A percentile compares a stretch with the other conserved stretches of the same genome.
phyloP scores from a whole-genome alignment of 2,888 invertebrate genomes.

The Pheosia gnoma region DNA sequence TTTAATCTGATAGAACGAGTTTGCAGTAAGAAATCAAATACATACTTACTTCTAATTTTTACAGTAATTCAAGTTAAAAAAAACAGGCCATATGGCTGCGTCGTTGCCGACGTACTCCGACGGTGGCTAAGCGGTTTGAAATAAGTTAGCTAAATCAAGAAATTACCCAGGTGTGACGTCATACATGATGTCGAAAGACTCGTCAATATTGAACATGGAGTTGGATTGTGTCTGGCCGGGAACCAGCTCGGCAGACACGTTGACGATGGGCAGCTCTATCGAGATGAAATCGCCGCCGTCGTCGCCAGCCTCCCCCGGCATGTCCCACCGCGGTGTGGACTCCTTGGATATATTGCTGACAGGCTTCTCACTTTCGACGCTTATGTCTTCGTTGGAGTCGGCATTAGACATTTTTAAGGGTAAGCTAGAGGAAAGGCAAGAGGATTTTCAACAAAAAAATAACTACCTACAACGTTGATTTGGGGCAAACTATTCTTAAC shows the following conservation, averaged over 20 bases:
- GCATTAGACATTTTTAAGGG: too few relatives aligned
- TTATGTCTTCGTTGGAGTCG: conserved; percentile 13
- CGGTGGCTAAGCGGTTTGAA: too few relatives aligned
- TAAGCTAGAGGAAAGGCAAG: too few relatives aligned
- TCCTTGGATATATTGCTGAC: conserved; percentile 6
- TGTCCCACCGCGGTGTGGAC: neutral
- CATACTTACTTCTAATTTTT: too few relatives aligned
- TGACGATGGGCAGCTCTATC: conserved; percentile 65
- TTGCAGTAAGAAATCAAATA: too few relatives aligned
- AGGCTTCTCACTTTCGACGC: conserved; percentile 7
- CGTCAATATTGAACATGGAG: conserved; percentile 40
- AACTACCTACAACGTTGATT: too few relatives aligned
- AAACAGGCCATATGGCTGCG: too few relatives aligned
- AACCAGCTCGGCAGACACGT: conserved; percentile 55
- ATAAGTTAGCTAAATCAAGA: neutral
- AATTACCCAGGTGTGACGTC: conserved; percentile 65
- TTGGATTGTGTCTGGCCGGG: conserved; percentile 19
- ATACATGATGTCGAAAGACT: conserved; percentile 54
- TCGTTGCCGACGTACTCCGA: too few relatives aligned
- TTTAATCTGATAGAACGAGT: too few relatives aligned
- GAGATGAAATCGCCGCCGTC: conserved; percentile 39
- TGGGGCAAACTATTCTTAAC: too few relatives aligned
- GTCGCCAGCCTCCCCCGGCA: conserved; percentile 1
- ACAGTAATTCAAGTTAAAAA: too few relatives aligned
- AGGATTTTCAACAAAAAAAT: too few relatives aligned